phyloP scores from a whole-genome alignment of 1,140 invertebrate genomes.

The Aphelenchoides fujianensis region DNA sequence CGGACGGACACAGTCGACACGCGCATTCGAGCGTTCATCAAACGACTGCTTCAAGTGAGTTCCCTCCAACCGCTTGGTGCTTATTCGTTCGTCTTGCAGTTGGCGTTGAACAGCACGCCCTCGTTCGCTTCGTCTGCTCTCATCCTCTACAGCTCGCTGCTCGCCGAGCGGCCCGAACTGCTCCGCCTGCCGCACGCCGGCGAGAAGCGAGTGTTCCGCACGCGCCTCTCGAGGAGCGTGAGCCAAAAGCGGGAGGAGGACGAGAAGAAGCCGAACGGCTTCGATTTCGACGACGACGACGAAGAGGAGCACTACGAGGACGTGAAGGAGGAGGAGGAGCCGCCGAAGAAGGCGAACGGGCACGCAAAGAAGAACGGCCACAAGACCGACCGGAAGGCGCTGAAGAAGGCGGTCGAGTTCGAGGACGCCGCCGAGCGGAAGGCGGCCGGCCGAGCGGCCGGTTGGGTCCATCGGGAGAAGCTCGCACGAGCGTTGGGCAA shows the following conservation, averaged over 20 bases:
- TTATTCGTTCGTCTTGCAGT: constrained; percentile 57
- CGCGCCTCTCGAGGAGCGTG: not conserved
- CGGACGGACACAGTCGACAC: constrained; percentile 73
- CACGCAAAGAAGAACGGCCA: constrained; percentile 7
- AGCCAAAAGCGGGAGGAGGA: constrained; percentile 59
- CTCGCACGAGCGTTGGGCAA: constrained; percentile 10
- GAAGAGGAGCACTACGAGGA: constrained; percentile 33
- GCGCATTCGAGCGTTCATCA: constrained; percentile 79
- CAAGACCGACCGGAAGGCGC: too few species aligned
- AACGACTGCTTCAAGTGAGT: constrained; percentile 79
- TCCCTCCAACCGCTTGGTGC: too few species aligned
- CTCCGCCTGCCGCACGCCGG: constrained; percentile 26
- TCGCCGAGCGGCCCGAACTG: constrained; percentile 59
- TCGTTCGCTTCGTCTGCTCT: constrained; percentile 74
- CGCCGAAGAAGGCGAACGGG: too few species aligned
- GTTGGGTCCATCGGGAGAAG: constrained; percentile 19
- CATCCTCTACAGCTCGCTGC: constrained; percentile 75
- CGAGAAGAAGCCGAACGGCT: constrained; percentile 57
- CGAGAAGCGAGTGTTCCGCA: not conserved
- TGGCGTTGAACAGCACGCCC: constrained; percentile 66
- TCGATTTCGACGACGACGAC: constrained; percentile 52
- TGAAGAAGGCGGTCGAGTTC: constrained; percentile 1
- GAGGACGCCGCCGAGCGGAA: not conserved
- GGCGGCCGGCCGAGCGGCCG: too few species aligned
- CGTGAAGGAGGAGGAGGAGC: constrained; percentile 22